Conservation (phyloP, 2,888 invertebrate species). For the Phortica magna region DNA sequence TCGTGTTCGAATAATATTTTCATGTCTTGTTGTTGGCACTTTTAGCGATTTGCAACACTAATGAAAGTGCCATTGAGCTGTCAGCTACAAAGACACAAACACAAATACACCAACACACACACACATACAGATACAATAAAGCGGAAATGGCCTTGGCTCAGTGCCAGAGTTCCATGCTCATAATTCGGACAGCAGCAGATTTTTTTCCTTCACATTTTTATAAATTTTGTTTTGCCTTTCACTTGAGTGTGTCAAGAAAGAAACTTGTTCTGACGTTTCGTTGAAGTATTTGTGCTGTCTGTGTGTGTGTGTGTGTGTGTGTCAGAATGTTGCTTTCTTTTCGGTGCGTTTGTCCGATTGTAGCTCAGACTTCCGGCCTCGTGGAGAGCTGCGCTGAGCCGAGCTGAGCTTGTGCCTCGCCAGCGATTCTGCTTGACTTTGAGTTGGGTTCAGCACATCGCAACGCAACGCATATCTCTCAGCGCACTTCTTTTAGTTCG, state of each 20-base stretch:
- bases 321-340: constrained; percentile 37
- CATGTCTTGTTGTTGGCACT: neutral
- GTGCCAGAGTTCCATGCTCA: constrained; percentile 63
- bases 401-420: neutral
- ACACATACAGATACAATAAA: constrained; percentile 33
- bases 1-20: neutral
- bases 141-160: constrained; percentile 59
- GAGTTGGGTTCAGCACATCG: constrained; percentile 15
- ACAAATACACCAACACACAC: constrained; percentile 35
- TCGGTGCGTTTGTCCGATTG: constrained; percentile 35
- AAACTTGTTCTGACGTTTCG: neutral
- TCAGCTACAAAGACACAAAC: constrained; percentile 44
- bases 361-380: constrained; percentile 32
- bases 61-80: constrained; percentile 69
- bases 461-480: neutral
- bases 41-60: constrained; percentile 62
- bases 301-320: constrained; percentile 27
- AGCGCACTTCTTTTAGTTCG: constrained; percentile 36
- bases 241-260: neutral
- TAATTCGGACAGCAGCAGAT: constrained; percentile 51
- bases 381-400: neutral
- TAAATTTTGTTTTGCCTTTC: neutral
- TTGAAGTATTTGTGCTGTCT: neutral
- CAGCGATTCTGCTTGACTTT: neutral
- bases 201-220: neutral